Conservation (phyloP, 1,140 invertebrate genomes). For the Drosophila pachea region DNA sequence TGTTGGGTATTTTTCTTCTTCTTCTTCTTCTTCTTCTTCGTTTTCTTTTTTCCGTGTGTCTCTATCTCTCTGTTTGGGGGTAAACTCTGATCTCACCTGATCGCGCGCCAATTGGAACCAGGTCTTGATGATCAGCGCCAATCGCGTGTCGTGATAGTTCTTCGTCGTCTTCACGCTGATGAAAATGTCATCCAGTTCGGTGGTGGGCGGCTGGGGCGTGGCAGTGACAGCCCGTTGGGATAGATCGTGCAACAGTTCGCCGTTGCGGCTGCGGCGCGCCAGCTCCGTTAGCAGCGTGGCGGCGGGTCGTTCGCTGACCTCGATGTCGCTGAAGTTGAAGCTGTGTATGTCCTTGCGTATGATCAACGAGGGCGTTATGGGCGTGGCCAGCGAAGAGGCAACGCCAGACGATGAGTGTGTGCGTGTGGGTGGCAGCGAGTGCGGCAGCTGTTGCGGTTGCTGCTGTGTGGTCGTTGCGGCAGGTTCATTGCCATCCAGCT, state of each 20-base stretch:
- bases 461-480: constrained; percentile 38
- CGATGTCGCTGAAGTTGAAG: constrained; percentile 77
- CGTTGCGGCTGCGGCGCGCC: constrained; percentile 66
- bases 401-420: constrained; percentile 31
- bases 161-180: constrained; percentile 96
- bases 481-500: constrained; percentile 60
- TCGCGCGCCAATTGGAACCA: constrained; percentile 95
- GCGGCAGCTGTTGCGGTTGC: neutral
- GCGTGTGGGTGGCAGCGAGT: constrained; percentile 9
- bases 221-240: constrained; percentile 74
- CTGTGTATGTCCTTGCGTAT: constrained; percentile 78
- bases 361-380: constrained; percentile 49
- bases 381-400: constrained; percentile 25
- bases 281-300: constrained; percentile 65
- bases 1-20: constrained; percentile 14
- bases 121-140: constrained; percentile 93
- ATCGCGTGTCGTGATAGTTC: constrained; percentile 89
- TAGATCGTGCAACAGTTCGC: constrained; percentile 70
- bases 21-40: too few relatives aligned
- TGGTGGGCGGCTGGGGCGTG: constrained; percentile 84
- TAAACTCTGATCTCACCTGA: constrained; percentile 84
- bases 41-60: too few relatives aligned
- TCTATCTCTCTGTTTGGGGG: neutral
- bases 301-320: constrained; percentile 66
- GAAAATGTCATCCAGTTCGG: constrained; percentile 91